phyloP scores from a whole-genome alignment of 2,797 vertebrate genomes.

The Masticophis lateralis region DNA sequence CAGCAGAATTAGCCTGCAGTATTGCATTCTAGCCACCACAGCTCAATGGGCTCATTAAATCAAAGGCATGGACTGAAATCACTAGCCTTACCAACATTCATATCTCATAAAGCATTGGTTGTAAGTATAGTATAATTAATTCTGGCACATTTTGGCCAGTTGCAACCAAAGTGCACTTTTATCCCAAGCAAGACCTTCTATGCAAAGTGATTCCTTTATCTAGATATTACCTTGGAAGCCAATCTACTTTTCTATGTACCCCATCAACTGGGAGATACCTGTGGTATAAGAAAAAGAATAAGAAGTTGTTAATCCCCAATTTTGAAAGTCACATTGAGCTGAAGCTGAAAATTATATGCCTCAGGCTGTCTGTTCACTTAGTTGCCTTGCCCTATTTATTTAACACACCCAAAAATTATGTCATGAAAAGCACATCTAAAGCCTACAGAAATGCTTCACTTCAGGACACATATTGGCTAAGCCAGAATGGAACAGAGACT shows the following conservation, averaged over 20 bases:
- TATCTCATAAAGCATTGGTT: background rate
- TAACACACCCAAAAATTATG: constrained; percentile 29
- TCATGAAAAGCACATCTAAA: background rate
- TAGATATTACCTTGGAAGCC: background rate
- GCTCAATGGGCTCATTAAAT: background rate
- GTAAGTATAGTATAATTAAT: background rate
- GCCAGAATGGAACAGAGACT: background rate
- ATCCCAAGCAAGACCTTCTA: background rate
- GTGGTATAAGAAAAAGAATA: background rate
- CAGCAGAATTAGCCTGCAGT: background rate
- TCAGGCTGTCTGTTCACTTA: constrained; percentile 11
- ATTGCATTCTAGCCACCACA: background rate
- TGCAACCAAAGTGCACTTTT: background rate
- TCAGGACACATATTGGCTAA: background rate
- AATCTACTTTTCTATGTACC: background rate
- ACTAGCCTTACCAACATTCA: background rate
- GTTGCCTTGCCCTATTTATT: constrained; percentile 27
- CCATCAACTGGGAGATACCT: background rate
- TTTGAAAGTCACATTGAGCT: background rate
- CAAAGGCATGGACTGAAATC: background rate
- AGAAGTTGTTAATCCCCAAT: background rate
- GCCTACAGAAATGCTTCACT: background rate
- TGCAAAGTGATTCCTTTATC: background rate
- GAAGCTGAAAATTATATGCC: background rate
- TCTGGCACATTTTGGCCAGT: background rate